Evolutionary conservation across 2,113 vertebrate genomes (phyloP).

Genomic region (Melanotaenia duboulayi): DNA sequence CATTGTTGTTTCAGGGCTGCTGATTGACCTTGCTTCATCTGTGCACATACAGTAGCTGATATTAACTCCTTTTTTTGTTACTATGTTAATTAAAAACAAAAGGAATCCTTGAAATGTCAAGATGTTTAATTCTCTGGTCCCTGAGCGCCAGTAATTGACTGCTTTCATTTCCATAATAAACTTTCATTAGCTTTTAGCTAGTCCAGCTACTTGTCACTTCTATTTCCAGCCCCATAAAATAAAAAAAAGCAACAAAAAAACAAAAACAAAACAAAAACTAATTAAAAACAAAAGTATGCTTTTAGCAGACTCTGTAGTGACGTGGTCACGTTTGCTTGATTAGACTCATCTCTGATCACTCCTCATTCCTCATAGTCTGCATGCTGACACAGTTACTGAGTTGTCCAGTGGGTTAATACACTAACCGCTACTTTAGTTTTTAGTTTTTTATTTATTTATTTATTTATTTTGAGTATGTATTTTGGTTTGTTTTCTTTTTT

Average conservation of each 20-base stretch:
- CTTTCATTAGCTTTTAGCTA: background rate
- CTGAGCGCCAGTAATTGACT: background rate
- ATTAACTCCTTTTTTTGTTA: conserved; percentile 15
- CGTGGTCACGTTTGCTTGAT: no score
- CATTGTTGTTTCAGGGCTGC: background rate
- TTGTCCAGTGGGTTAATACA: no score
- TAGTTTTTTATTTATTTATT: no score
- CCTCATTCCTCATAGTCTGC: no score
- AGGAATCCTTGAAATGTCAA: background rate
- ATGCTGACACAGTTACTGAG: no score
- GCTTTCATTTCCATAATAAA: conserved; percentile 1
- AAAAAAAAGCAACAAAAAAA: no score
- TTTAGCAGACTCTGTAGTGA: no score
- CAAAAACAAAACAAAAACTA: background rate
- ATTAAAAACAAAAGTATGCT: no score
- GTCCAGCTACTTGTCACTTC: background rate
- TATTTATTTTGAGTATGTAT: no score
- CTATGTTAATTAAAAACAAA: conserved; percentile 17
- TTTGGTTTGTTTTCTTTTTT: no score
- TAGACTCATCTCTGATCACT: no score
- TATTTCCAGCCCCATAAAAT: background rate
- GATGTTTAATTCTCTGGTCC: background rate
- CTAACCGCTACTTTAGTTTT: no score
- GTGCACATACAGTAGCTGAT: background rate
- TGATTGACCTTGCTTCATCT: conserved; percentile 16